A percentile compares a stretch with the other conserved stretches of the same genome.
These are phyloP conservation scores for Spheniscus mendiculus DNA, from an alignment of 2,113 vertebrate genomes.

Conservation along the genomic window DNA sequence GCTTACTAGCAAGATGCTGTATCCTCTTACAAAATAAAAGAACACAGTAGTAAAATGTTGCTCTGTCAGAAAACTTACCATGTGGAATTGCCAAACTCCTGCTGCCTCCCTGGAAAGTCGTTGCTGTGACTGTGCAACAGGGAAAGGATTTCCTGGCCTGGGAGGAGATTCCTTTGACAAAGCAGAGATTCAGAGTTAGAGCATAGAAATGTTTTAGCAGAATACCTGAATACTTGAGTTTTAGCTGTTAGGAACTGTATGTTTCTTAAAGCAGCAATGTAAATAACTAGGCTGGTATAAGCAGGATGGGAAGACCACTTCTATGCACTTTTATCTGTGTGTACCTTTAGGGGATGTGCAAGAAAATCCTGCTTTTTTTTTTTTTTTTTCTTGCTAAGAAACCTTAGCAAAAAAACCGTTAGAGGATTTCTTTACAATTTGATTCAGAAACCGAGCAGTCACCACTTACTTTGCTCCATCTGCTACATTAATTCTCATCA, in stretches of 20 bases:
- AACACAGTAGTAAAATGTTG: neutral
- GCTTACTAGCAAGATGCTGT: neutral
- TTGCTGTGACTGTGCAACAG: rapidly evolving
- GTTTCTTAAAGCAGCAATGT: neutral
- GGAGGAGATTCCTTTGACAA: neutral
- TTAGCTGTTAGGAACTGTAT: neutral
- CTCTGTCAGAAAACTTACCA: neutral
- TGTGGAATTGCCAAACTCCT: neutral
- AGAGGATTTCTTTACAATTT: neutral
- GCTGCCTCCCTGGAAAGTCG: neutral
- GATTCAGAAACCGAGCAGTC: neutral
- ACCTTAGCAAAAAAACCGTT: neutral
- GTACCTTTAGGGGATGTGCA: neutral
- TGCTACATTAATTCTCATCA: slow-evolving; percentile 68
- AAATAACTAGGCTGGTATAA: neutral
- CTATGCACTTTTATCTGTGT: neutral
- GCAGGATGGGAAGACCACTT: neutral
- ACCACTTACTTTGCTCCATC: slow-evolving; percentile 34
- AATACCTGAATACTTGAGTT: neutral
- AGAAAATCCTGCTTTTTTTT: neutral
- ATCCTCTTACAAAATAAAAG: neutral
- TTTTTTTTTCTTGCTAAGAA: neutral
- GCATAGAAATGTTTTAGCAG: neutral
- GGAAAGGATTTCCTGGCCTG: neutral
- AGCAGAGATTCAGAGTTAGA: neutral